A percentile compares a stretch with the other conserved stretches of the same genome.
These are phyloP conservation scores for Pinctada fucata DNA, from an alignment of 2,888 invertebrate species.

Conservation along the genomic window DNA sequence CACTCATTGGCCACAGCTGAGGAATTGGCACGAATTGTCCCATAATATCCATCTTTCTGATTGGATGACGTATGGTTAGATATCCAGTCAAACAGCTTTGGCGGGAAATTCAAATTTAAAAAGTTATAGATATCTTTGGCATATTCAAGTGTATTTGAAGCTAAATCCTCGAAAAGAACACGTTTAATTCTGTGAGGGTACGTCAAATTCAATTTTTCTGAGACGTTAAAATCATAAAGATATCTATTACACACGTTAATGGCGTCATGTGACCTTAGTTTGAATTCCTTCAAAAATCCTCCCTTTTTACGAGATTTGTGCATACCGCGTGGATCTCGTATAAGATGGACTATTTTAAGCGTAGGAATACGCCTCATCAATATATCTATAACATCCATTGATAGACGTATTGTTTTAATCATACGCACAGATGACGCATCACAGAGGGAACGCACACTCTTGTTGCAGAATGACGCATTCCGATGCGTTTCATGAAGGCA, in stretches of 20 bases:
- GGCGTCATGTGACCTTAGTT: not conserved
- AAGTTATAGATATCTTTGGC: conserved; percentile 22
- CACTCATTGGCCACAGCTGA: conserved; percentile 13
- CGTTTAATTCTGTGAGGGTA: conserved; percentile 23
- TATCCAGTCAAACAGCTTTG: conserved; percentile 16
- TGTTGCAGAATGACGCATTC: not conserved
- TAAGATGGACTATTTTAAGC: conserved; percentile 40
- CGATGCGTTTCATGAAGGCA: not conserved
- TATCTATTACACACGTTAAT: not conserved
- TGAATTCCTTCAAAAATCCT: conserved; percentile 3
- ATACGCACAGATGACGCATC: conserved; percentile 1
- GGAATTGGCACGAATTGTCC: conserved; percentile 20
- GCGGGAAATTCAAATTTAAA: conserved; percentile 21
- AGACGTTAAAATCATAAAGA: not conserved
- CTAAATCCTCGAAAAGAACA: conserved; percentile 17
- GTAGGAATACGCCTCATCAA: conserved; percentile 28
- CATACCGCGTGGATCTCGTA: conserved; percentile 45
- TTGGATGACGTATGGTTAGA: conserved; percentile 18
- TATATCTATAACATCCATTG: conserved; percentile 25
- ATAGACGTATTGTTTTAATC: conserved; percentile 40
- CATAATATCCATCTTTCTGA: conserved; percentile 20
- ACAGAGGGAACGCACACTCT: not conserved
- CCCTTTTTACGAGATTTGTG: conserved; percentile 31
- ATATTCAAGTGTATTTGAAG: conserved; percentile 12
- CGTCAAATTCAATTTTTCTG: not conserved